A percentile compares a stretch with the other conserved stretches of the same genome.
These are phyloP conservation scores for Jacana jacana DNA, from an alignment of 2,113 vertebrate genomes.

Conservation along the genomic window DNA sequence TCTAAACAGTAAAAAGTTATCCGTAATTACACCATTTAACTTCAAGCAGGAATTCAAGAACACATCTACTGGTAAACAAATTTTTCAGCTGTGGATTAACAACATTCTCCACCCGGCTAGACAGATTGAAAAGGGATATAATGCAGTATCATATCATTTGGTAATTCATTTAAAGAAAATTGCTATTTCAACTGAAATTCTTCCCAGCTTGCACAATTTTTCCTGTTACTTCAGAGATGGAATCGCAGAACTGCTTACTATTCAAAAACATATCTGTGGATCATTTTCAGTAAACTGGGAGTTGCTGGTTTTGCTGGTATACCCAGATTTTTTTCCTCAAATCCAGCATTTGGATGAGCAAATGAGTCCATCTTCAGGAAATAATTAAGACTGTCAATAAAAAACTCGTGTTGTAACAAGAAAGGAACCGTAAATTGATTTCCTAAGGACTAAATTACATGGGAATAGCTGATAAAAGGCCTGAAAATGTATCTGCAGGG, in stretches of 20 bases:
- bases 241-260: background rate
- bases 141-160: background rate
- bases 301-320: background rate
- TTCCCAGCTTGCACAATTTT: conserved; percentile 28
- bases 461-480: background rate
- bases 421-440: background rate
- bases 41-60: background rate
- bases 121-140: background rate
- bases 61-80: background rate
- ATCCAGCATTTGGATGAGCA: background rate
- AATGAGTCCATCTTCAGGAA: background rate
- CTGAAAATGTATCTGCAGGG: background rate
- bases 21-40: background rate
- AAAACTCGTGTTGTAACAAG: background rate
- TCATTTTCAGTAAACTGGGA: background rate
- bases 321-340: background rate
- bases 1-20: background rate
- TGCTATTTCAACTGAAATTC: background rate
- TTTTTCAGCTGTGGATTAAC: background rate
- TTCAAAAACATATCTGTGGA: background rate
- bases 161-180: conserved; percentile 21
- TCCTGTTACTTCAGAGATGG: background rate
- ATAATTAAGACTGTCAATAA: background rate
- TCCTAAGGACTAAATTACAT: background rate
- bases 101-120: background rate